Conservation (phyloP, 2,113 vertebrate species). For the Alectura lathami region DNA sequence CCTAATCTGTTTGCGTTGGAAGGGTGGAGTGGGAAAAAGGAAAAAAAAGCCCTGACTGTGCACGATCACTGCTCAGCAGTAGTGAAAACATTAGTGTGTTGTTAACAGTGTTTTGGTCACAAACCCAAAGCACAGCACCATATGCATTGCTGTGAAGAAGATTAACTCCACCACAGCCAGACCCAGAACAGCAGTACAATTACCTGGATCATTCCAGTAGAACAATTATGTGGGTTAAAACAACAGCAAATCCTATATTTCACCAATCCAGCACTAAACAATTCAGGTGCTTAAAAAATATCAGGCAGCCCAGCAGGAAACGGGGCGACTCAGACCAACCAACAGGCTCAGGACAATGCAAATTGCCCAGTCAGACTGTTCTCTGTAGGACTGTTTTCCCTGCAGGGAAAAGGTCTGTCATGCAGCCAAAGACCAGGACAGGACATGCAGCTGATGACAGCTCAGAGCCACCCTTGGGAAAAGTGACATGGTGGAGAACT, state of each 20-base stretch:
- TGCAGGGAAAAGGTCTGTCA: background rate
- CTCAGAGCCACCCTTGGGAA: background rate
- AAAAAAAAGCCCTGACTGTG: background rate
- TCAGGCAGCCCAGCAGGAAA: background rate
- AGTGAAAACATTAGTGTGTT: background rate
- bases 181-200: background rate
- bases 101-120: background rate
- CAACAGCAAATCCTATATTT: background rate
- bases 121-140: background rate
- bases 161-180: background rate
- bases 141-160: background rate
- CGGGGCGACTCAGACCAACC: background rate
- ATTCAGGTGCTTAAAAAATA: background rate
- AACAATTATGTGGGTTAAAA: background rate
- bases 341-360: background rate
- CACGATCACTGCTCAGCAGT: background rate
- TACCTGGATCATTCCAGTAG: background rate
- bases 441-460: background rate
- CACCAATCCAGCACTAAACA: background rate
- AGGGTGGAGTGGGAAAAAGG: background rate
- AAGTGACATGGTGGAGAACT: background rate
- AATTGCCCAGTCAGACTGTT: background rate
- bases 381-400: background rate
- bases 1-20: background rate
- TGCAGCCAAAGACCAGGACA: background rate